Evolutionary conservation across 2,113 vertebrate species (phyloP).

Genomic region (Leucosticte australis): DNA sequence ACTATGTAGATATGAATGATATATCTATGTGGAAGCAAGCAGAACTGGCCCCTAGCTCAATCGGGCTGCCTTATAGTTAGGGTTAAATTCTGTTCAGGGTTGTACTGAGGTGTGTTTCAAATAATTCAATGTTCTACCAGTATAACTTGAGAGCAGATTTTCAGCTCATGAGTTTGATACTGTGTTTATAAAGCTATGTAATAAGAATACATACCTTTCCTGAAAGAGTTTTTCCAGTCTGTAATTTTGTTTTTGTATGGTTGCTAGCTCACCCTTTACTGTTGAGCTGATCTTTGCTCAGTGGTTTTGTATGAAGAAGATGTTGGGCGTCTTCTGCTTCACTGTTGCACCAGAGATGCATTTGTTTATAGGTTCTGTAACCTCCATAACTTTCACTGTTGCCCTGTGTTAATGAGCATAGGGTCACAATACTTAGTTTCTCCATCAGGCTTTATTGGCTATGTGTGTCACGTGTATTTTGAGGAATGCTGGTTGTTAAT

Average conservation of each 20-base stretch:
- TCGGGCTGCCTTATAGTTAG: not conserved
- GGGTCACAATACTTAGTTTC: conserved; percentile 15
- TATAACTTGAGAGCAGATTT: conserved; percentile 48
- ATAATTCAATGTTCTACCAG: not conserved
- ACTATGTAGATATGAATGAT: not conserved
- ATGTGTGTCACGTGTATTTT: conserved; percentile 69
- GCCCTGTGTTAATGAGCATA: conserved; percentile 31
- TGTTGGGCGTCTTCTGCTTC: conserved; percentile 13
- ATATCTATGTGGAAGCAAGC: not conserved
- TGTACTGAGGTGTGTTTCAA: conserved; percentile 1
- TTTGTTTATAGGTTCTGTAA: conserved; percentile 25
- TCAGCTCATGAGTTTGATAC: conserved; percentile 12
- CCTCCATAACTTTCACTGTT: conserved; percentile 20
- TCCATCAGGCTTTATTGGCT: conserved; percentile 57
- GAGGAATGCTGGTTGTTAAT: conserved; percentile 67
- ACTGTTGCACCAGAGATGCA: not conserved
- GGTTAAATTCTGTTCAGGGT: conserved; percentile 1
- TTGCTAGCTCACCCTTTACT: not conserved
- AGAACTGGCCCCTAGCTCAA: not conserved
- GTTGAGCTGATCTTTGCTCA: not conserved
- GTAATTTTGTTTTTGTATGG: not conserved
- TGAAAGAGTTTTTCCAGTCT: not conserved
- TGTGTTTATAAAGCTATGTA: conserved; percentile 8
- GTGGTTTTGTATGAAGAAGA: conserved; percentile 2
- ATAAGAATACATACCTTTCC: conserved; percentile 1